These are phyloP conservation scores for Scopus umbretta DNA, from an alignment of 2,113 vertebrate species.

Conservation along the genomic window DNA sequence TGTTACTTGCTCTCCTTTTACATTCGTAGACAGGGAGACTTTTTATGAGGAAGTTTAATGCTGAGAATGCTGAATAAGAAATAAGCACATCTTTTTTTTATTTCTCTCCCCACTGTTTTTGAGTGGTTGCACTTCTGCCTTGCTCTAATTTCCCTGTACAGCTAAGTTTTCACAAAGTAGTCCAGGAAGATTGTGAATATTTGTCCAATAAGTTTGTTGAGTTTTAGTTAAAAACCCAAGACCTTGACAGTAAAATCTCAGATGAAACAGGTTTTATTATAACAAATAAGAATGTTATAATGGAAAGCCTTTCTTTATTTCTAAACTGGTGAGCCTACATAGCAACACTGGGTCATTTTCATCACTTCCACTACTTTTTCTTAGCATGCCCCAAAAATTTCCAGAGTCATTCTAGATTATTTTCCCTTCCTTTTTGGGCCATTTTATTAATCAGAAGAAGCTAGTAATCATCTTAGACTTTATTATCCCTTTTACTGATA, in stretches of 20 bases:
- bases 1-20: not conserved
- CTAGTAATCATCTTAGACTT: not conserved
- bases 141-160: not conserved
- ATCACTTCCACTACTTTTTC: not conserved
- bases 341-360: not conserved
- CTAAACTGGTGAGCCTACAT: not conserved
- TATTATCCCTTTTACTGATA: not conserved
- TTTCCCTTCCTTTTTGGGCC: not conserved
- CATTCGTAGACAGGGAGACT: not conserved
- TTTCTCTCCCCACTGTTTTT: not conserved
- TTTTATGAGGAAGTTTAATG: not conserved
- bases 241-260: not conserved
- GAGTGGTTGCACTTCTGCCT: not conserved
- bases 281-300: not conserved
- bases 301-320: not conserved
- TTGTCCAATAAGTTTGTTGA: not conserved
- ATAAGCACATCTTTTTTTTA: not conserved
- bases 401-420: not conserved
- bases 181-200: not conserved
- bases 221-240: not conserved
- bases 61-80: not conserved
- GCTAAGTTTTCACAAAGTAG: not conserved
- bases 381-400: not conserved
- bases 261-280: not conserved
- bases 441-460: not conserved